Conservation (phyloP, 2,113 vertebrate genomes). For the Pachyramphus minor region DNA sequence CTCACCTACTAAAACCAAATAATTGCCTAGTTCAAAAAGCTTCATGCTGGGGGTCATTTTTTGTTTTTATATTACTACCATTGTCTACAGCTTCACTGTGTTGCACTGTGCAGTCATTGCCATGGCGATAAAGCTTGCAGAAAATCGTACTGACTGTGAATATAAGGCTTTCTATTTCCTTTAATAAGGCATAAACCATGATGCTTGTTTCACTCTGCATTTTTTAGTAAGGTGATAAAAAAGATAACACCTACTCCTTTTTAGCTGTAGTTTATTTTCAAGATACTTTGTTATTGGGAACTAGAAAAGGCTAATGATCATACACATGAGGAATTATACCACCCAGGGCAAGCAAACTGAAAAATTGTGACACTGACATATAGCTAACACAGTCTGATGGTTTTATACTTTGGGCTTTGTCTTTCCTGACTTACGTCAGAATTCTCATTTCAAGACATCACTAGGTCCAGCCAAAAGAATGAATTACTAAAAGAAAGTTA, state of each 20-base stretch:
- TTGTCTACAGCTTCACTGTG: neutral
- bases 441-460: neutral
- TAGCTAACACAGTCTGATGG: neutral
- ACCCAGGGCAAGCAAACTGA: neutral
- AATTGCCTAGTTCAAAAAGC: neutral
- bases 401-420: neutral
- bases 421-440: neutral
- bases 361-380: neutral
- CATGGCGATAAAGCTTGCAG: slow-evolving; percentile 55
- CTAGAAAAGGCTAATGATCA: neutral
- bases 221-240: neutral
- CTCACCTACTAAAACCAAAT: neutral
- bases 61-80: neutral
- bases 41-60: neutral
- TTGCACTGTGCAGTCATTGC: slow-evolving; percentile 15
- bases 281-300: neutral
- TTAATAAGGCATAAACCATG: neutral
- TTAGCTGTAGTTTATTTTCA: neutral
- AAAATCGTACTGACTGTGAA: neutral
- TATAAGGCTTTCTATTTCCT: slow-evolving; percentile 20
- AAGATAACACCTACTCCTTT: neutral
- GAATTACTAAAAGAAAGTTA: neutral
- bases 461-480: neutral
- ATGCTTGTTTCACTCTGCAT: neutral
- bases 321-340: neutral